These are phyloP conservation scores for Asteroscopus sphinx DNA, from an alignment of 2,888 invertebrate genomes.

Conservation along the genomic window DNA sequence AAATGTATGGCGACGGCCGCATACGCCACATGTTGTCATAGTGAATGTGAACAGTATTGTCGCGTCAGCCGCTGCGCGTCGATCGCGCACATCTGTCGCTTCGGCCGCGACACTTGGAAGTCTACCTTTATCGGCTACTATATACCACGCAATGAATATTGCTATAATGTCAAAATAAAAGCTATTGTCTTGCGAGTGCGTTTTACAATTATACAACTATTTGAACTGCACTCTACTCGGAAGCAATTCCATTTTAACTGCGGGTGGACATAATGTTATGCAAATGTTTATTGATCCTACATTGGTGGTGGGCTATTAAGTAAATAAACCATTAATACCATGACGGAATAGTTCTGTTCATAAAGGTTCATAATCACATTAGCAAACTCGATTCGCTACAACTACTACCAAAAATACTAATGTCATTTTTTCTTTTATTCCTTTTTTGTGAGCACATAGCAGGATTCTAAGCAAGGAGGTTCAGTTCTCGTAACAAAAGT, in stretches of 20 bases:
- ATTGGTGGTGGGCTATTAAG: conserved; percentile 72
- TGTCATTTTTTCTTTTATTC: conserved; percentile 86
- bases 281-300: conserved; percentile 49
- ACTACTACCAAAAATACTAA: conserved; percentile 82
- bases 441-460: conserved; percentile 88
- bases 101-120: no score
- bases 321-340: conserved; percentile 61
- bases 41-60: no score
- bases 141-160: no score
- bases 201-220: no score
- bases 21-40: no score
- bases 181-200: no score
- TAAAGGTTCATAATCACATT: conserved; percentile 63
- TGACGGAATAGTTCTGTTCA: conserved; percentile 62
- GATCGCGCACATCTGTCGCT: no score
- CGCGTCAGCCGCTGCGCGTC: no score
- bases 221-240: neutral
- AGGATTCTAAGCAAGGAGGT: conserved; percentile 89
- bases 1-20: no score
- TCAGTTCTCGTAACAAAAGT: conserved; percentile 85
- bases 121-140: no score
- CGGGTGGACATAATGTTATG: conserved; percentile 50
- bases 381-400: conserved; percentile 66
- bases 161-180: no score
- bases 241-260: conserved; percentile 53